These are phyloP conservation scores for Rotaria socialis DNA, from an alignment of 2,888 invertebrate genomes.

Conservation along the genomic window DNA sequence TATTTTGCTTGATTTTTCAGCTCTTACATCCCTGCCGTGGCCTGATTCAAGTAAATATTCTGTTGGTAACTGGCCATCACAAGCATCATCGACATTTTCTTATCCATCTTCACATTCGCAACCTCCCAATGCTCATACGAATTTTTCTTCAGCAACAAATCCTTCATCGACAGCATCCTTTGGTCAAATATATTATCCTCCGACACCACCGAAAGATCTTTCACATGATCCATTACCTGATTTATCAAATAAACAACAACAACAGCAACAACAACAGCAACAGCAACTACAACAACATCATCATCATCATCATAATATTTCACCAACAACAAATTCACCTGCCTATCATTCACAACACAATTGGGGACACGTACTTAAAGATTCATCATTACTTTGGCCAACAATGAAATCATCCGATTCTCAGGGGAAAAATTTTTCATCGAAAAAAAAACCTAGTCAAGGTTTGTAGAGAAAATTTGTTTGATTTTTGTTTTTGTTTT, in stretches of 20 bases:
- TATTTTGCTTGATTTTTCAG: neutral
- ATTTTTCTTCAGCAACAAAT: neutral
- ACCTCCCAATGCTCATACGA: neutral
- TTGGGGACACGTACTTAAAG: slow-evolving; percentile 32
- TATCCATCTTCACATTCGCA: neutral
- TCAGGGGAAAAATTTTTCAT: neutral
- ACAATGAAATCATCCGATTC: slow-evolving; percentile 19
- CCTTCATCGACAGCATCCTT: neutral
- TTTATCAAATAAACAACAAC: neutral
- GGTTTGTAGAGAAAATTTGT: neutral
- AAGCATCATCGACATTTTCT: neutral
- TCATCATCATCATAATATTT: neutral
- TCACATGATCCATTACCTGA: slow-evolving; percentile 2
- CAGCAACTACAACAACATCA: neutral
- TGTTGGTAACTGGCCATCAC: neutral
- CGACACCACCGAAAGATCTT: slow-evolving; percentile 26
- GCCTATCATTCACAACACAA: neutral
- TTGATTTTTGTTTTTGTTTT: neutral
- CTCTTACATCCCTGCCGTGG: neutral
- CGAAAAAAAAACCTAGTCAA: slow-evolving; percentile 36
- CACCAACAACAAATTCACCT: slow-evolving; percentile 27
- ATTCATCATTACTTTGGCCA: neutral
- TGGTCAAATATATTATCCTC: slow-evolving; percentile 22
- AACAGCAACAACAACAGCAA: neutral
- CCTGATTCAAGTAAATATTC: neutral